Percentiles rank a stretch among this genome's conserved stretches.
phyloP scores from a whole-genome alignment of 1,140 invertebrate species.

The Zaprionus inermis region DNA sequence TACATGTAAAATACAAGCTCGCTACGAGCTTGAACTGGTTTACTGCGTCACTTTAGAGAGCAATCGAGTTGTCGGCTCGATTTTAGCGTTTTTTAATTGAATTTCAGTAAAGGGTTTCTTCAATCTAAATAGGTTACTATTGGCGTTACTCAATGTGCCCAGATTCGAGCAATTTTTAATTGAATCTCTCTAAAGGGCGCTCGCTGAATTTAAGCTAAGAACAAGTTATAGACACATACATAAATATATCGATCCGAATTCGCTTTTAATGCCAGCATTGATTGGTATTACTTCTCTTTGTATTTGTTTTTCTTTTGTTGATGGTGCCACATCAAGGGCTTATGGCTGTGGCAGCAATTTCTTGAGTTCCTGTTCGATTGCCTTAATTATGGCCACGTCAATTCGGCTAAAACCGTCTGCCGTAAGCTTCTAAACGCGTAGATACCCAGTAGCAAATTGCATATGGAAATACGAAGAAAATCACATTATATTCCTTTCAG shows the following conservation, averaged over 20 bases:
- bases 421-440: not conserved
- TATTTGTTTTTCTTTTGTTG: conserved; percentile 7
- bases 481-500: no score
- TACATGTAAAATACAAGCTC: conserved; percentile 1
- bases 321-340: conserved; percentile 40
- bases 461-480: not conserved
- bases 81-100: not conserved
- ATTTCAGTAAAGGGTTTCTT: not conserved
- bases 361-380: conserved; percentile 59
- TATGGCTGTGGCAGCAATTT: conserved; percentile 34
- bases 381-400: conserved; percentile 57
- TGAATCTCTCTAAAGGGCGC: not conserved
- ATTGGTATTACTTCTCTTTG: conserved; percentile 4
- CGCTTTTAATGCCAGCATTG: not conserved
- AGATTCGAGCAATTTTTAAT: not conserved
- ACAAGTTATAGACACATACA: not conserved
- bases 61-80: not conserved
- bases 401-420: not conserved
- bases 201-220: not conserved
- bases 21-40: not conserved
- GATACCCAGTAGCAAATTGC: not conserved
- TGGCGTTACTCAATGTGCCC: not conserved
- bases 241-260: not conserved
- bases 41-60: not conserved
- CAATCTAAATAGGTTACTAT: not conserved